phyloP scores from a whole-genome alignment of 2,113 vertebrate species.

The Psittacula cyanocephala region DNA sequence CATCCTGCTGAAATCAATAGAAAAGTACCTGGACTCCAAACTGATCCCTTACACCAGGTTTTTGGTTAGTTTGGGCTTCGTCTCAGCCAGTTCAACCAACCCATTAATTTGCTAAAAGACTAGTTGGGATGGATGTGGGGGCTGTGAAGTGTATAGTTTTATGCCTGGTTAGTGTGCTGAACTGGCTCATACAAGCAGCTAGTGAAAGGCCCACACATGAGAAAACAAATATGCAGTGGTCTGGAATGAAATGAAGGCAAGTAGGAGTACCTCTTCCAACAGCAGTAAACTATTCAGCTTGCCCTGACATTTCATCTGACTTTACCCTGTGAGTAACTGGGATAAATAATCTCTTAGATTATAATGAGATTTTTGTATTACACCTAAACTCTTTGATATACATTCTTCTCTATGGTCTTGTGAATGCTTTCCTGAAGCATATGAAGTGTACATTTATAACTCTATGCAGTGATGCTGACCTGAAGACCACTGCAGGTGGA shows the following conservation, averaged over 20 bases:
- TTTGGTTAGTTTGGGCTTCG: neutral
- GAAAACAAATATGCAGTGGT: neutral
- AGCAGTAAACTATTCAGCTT: neutral
- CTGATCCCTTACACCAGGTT: neutral
- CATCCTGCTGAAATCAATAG: neutral
- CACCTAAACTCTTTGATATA: neutral
- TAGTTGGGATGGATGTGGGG: accelerated
- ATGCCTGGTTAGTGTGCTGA: neutral
- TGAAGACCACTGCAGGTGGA: neutral
- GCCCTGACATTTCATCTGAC: neutral
- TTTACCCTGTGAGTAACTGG: neutral
- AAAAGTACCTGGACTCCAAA: neutral
- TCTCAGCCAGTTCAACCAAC: neutral
- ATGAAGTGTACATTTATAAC: neutral
- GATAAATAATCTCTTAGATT: neutral
- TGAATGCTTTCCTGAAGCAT: neutral
- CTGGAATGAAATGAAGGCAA: neutral
- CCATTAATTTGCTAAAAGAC: neutral
- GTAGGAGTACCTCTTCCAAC: neutral
- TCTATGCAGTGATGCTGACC: too few relatives aligned
- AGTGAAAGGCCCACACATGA: neutral
- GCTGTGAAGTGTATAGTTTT: neutral
- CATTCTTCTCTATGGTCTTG: neutral
- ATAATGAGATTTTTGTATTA: neutral
- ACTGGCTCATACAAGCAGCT: neutral